Percentiles rank a stretch among this genome's conserved stretches.
phyloP scores from a whole-genome alignment of 2,888 invertebrate species.

The Athalia circularis region DNA sequence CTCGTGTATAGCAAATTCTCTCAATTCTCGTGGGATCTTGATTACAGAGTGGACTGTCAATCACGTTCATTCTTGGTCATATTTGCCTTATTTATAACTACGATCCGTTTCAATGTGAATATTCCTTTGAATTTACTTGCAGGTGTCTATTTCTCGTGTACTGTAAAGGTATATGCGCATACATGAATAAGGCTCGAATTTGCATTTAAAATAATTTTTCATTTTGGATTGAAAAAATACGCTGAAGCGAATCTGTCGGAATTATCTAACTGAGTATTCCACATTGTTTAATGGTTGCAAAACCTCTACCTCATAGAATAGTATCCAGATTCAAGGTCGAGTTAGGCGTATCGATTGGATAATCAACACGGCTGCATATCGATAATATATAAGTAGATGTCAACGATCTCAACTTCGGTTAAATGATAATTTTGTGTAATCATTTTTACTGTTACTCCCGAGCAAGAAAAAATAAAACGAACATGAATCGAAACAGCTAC shows the following conservation, averaged over 20 bases:
- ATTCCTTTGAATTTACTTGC: constrained; percentile 31
- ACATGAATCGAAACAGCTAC: no score
- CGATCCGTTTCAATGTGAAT: not conserved
- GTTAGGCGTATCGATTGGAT: not conserved
- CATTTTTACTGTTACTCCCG: no score
- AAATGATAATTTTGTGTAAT: not conserved
- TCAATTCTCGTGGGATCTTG: constrained; percentile 32
- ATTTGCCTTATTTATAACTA: not conserved
- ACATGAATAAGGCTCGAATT: not conserved
- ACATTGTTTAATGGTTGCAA: not conserved
- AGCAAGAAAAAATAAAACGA: no score
- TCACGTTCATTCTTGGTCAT: constrained; percentile 14
- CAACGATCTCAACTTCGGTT: not conserved
- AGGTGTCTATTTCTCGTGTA: not conserved
- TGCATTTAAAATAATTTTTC: no score
- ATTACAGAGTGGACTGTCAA: constrained; percentile 30
- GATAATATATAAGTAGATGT: not conserved
- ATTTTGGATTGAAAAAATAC: no score
- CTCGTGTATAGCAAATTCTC: constrained; percentile 12
- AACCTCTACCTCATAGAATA: not conserved
- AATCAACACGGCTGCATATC: not conserved
- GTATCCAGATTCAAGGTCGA: not conserved
- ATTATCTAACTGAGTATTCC: not conserved
- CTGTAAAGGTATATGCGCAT: not conserved
- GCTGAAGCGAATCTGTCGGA: no score